phyloP scores from a whole-genome alignment of 2,113 vertebrate species.

The Cyprinus carpio region DNA sequence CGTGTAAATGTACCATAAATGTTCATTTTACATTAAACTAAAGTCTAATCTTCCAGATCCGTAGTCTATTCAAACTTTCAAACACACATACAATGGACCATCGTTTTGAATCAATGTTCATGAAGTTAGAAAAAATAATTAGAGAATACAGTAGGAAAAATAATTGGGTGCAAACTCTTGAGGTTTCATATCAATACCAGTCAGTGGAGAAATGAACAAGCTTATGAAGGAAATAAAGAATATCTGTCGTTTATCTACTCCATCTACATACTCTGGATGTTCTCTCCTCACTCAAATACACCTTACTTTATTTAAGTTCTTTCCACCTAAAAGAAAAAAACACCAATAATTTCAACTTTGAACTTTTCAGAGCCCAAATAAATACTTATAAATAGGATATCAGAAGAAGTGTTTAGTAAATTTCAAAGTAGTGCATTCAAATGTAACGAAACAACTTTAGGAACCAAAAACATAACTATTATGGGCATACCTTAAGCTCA shows the following conservation, averaged over 20 bases:
- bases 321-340: neutral
- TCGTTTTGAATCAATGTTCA: neutral
- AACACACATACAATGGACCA: neutral
- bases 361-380: neutral
- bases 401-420: conserved; percentile 26
- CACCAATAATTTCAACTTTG: neutral
- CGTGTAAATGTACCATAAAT: neutral
- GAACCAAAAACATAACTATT: neutral
- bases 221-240: too few relatives aligned
- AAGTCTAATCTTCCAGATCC: neutral
- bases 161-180: too few relatives aligned
- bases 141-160: neutral
- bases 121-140: neutral
- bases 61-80: neutral
- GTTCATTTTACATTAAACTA: neutral
- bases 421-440: conserved; percentile 27
- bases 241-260: neutral
- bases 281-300: neutral
- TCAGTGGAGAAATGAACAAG: too few relatives aligned
- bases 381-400: neutral
- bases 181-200: too few relatives aligned
- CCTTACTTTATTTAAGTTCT: neutral
- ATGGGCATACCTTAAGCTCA: conserved; percentile 33
- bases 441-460: conserved; percentile 6
- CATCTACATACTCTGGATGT: neutral